Evolutionary conservation across 2,797 vertebrate genomes (phyloP).

Genomic region (Falco columbarius): DNA sequence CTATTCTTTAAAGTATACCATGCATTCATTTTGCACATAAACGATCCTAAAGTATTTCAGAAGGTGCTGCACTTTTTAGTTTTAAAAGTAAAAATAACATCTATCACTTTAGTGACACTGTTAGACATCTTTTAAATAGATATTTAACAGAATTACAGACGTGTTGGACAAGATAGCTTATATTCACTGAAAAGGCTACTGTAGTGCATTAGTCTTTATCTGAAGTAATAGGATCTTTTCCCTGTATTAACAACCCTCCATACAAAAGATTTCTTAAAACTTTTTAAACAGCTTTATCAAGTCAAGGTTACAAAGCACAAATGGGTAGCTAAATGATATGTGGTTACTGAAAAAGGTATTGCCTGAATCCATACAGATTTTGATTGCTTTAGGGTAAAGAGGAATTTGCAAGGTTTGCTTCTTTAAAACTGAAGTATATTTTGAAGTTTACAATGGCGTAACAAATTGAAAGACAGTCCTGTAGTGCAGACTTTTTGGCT

Average conservation of each 20-base stretch:
- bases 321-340: constrained; percentile 25
- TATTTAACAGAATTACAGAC: constrained; percentile 53
- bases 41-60: constrained; percentile 55
- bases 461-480: constrained; percentile 8
- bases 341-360: constrained; percentile 23
- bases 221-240: constrained; percentile 51
- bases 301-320: constrained; percentile 51
- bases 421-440: constrained; percentile 42
- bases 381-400: constrained; percentile 30
- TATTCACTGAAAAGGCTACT: constrained; percentile 57
- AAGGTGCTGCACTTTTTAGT: constrained; percentile 47
- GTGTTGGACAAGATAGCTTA: constrained; percentile 46
- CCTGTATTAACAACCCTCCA: constrained; percentile 35
- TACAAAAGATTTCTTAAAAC: constrained; percentile 56
- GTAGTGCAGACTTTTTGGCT: background rate
- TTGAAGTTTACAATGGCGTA: constrained; percentile 29
- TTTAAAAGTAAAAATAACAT: constrained; percentile 71
- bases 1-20: constrained; percentile 65
- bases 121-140: constrained; percentile 64
- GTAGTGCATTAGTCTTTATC: constrained; percentile 48
- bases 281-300: constrained; percentile 47
- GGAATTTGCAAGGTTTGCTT: constrained; percentile 31
- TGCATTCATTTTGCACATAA: constrained; percentile 69
- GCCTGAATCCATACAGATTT: constrained; percentile 5
- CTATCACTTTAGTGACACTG: constrained; percentile 32